Evolutionary conservation across 37 sponge, comb jelly and placozoan species (phyloP).

Genomic region (Halisarca cf. caerulea): DNA sequence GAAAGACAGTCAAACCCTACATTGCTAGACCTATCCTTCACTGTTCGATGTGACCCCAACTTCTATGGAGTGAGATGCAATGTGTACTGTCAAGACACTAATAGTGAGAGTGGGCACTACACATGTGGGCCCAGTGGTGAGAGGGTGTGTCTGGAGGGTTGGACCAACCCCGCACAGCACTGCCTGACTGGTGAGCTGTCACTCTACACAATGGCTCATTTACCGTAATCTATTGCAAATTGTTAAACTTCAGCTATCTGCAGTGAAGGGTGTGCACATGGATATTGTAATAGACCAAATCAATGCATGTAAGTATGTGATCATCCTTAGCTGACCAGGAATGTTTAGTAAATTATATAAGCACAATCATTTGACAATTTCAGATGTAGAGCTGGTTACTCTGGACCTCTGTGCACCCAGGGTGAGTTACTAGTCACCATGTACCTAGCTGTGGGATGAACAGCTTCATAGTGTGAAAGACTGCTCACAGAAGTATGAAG

Average conservation of each 20-base stretch:
- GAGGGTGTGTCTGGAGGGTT: constrained; percentile 43
- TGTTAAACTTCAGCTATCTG: not conserved
- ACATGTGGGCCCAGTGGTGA: constrained; percentile 43
- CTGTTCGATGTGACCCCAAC: constrained; percentile 42
- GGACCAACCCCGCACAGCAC: constrained; percentile 4
- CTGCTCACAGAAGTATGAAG: too few species aligned
- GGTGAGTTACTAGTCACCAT: too few species aligned
- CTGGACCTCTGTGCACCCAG: too few species aligned
- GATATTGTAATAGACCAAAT: not conserved
- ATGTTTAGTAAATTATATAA: too few species aligned
- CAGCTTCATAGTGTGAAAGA: too few species aligned
- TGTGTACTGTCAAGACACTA: constrained; percentile 23
- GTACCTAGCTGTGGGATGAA: too few species aligned
- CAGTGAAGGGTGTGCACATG: too few species aligned
- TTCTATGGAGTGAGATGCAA: constrained; percentile 48
- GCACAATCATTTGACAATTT: too few species aligned
- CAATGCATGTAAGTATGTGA: not conserved
- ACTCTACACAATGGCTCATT: too few species aligned
- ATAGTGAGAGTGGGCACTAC: constrained; percentile 43
- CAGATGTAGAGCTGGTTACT: too few species aligned
- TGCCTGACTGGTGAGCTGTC: constrained; percentile 49
- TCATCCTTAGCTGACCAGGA: too few species aligned
- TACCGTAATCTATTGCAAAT: too few species aligned
- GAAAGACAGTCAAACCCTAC: not conserved
- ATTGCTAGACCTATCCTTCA: not conserved